phyloP scores from a whole-genome alignment of 2,113 vertebrate genomes.

The Triplophysa rosa region DNA sequence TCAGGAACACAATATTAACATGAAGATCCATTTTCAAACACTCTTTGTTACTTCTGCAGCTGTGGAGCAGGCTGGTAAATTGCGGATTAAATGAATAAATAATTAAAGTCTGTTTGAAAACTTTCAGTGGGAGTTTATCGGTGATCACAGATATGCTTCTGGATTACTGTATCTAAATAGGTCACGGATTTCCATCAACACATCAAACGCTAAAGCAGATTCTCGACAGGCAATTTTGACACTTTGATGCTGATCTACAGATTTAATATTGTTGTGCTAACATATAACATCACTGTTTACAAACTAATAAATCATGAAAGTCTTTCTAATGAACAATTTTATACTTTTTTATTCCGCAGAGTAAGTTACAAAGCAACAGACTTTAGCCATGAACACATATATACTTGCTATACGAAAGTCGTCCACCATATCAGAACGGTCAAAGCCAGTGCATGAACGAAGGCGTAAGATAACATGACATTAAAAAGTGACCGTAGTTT shows the following conservation, averaged over 20 bases:
- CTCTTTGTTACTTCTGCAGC: not conserved
- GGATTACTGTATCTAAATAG: not conserved
- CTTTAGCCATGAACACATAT: too few relatives aligned
- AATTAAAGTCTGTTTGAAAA: conserved; percentile 1
- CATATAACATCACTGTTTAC: conserved; percentile 7
- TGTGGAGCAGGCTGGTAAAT: not conserved
- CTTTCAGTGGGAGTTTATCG: conserved; percentile 8
- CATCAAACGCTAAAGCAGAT: not conserved
- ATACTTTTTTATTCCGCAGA: not conserved
- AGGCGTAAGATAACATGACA: too few relatives aligned
- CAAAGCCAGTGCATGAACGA: too few relatives aligned
- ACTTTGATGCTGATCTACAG: not conserved
- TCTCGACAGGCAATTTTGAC: not conserved
- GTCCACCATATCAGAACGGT: too few relatives aligned
- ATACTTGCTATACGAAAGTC: too few relatives aligned
- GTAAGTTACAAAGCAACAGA: not conserved
- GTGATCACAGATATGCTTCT: not conserved
- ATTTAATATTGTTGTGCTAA: not conserved
- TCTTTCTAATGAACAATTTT: not conserved
- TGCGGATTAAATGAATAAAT: not conserved
- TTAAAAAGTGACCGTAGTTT: too few relatives aligned
- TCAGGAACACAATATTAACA: conserved; percentile 1
- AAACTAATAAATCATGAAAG: not conserved
- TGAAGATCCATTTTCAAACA: not conserved
- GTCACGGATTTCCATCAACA: not conserved